These are phyloP conservation scores for Mungos mungo DNA, from an alignment of 2,113 vertebrate species.

Conservation along the genomic window DNA sequence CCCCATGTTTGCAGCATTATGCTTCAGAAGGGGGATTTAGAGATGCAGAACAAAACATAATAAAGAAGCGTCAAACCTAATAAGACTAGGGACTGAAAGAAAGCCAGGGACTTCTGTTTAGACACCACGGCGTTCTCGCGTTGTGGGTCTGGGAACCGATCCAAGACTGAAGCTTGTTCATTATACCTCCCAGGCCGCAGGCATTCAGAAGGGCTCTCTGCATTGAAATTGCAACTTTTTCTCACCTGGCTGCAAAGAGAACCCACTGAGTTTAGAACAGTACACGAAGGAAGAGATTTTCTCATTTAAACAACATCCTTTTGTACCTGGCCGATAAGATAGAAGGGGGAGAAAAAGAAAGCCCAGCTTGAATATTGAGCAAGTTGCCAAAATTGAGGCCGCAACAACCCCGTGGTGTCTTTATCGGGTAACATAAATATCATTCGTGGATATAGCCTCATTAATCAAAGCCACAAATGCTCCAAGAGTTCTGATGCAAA, in stretches of 20 bases:
- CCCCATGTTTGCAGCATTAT: constrained; percentile 78
- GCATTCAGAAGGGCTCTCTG: constrained; percentile 76
- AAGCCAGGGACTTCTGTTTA: constrained; percentile 83
- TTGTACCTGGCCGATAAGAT: constrained; percentile 81
- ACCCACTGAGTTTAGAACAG: constrained; percentile 78
- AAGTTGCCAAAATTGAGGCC: constrained; percentile 75
- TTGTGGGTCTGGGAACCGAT: constrained; percentile 79
- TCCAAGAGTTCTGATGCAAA: constrained; percentile 56
- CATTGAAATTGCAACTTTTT: constrained; percentile 79
- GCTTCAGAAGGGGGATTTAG: constrained; percentile 77
- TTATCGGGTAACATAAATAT: constrained; percentile 75
- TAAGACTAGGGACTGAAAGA: constrained; percentile 80
- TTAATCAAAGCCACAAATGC: constrained; percentile 73
- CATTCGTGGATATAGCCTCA: constrained; percentile 46
- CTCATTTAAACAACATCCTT: constrained; percentile 79
- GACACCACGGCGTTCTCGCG: constrained; percentile 77
- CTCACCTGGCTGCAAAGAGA: constrained; percentile 82
- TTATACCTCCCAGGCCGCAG: constrained; percentile 77
- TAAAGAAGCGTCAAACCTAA: constrained; percentile 76
- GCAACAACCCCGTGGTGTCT: constrained; percentile 73
- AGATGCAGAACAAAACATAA: constrained; percentile 77
- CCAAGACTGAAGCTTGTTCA: constrained; percentile 76
- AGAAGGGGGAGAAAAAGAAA: constrained; percentile 30
- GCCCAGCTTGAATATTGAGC: constrained; percentile 76
- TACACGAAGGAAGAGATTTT: constrained; percentile 73